These are phyloP conservation scores for Gerris buenoi DNA, from an alignment of 1,140 invertebrate species.

Conservation along the genomic window DNA sequence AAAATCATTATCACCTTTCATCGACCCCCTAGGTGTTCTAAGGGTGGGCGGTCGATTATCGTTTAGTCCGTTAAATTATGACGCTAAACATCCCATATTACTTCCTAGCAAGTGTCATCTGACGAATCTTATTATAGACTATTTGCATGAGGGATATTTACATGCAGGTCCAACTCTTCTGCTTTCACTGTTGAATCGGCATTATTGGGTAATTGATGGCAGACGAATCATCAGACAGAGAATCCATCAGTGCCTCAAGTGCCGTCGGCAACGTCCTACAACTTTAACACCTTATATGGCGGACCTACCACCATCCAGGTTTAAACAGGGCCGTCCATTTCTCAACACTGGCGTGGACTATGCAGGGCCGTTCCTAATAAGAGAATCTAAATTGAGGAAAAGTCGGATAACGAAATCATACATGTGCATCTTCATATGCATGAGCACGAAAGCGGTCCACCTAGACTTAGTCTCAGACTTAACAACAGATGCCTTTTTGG, in stretches of 20 bases:
- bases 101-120: too few species aligned
- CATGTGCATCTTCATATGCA: constrained; percentile 22
- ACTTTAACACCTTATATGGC: constrained; percentile 19
- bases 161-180: constrained; percentile 26
- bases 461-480: too few species aligned
- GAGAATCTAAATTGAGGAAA: constrained; percentile 14
- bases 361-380: constrained; percentile 19
- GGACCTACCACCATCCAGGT: constrained; percentile 18
- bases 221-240: constrained; percentile 15
- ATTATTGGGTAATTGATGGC: constrained; percentile 26
- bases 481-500: too few species aligned
- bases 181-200: constrained; percentile 19
- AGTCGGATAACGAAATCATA: constrained; percentile 21
- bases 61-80: too few species aligned
- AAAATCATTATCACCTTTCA: too few species aligned
- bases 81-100: too few species aligned
- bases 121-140: too few species aligned
- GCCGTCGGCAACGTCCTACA: constrained; percentile 9
- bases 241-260: constrained; percentile 24
- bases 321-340: constrained; percentile 15
- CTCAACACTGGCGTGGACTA: constrained; percentile 19
- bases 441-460: too few species aligned
- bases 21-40: too few species aligned
- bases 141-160: constrained; percentile 19
- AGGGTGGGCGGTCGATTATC: too few species aligned